Percentiles rank a stretch among this genome's conserved stretches.
Conservation (phyloP, 2,888 invertebrate genomes). For the Hecatera dysodea region DNA sequence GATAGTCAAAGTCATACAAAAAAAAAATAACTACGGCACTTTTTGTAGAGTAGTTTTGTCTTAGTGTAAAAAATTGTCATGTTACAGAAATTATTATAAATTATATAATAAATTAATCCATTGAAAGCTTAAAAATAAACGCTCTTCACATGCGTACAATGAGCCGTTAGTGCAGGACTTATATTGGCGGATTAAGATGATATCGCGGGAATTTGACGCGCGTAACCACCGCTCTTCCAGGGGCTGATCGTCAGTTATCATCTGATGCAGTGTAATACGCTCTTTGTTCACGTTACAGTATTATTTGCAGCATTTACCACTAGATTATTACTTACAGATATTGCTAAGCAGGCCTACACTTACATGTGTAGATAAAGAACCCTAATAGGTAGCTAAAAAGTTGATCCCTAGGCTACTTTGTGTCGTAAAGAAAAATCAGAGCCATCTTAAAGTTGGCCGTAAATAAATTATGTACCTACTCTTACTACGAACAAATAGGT, state of each 20-base stretch:
- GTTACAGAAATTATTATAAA: slow-evolving; percentile 4
- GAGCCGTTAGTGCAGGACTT: slow-evolving; percentile 69
- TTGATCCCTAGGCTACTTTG: slow-evolving; percentile 6
- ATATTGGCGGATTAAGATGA: slow-evolving; percentile 85
- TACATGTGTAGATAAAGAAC: slow-evolving; percentile 1
- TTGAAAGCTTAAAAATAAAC: slow-evolving; percentile 53
- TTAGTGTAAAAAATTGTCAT: not conserved
- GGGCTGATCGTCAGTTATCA: slow-evolving; percentile 80
- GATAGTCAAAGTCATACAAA: not conserved
- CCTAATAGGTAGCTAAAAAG: slow-evolving; percentile 8
- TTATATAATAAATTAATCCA: slow-evolving; percentile 28
- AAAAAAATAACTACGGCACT: not conserved
- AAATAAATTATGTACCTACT: slow-evolving; percentile 60
- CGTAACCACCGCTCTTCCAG: slow-evolving; percentile 69
- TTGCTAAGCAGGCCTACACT: slow-evolving; percentile 17
- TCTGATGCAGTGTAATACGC: slow-evolving; percentile 84
- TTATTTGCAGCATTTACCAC: slow-evolving; percentile 54
- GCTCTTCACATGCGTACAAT: slow-evolving; percentile 64
- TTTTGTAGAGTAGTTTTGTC: not conserved
- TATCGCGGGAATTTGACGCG: slow-evolving; percentile 84
- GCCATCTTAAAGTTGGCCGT: slow-evolving; percentile 34
- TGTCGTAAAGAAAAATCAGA: slow-evolving; percentile 20
- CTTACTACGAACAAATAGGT: slow-evolving; percentile 65
- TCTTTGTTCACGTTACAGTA: slow-evolving; percentile 75
- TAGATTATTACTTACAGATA: slow-evolving; percentile 34